phyloP scores from a whole-genome alignment of 2,797 vertebrate genomes.

The Schizothorax lantsangensis region DNA sequence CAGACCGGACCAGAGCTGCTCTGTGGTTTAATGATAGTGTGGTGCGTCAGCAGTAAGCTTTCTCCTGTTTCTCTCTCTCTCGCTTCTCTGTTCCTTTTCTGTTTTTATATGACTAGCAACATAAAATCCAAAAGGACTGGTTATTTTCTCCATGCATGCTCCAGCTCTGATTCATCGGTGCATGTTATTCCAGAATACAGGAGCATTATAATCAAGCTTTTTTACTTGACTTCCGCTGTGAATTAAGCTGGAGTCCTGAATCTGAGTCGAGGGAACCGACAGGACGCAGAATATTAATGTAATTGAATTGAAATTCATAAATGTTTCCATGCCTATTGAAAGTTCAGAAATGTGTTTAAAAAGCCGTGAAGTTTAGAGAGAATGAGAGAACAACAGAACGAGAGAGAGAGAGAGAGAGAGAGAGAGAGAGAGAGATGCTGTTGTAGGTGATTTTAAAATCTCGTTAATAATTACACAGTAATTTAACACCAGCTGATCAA shows the following conservation, averaged over 20 bases:
- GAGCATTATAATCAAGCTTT: not conserved
- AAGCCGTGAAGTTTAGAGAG: too few species aligned
- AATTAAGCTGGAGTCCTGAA: not conserved
- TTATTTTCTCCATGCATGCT: constrained; percentile 57
- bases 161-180: not conserved
- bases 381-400: too few species aligned
- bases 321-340: too few species aligned
- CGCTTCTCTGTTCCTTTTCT: not conserved
- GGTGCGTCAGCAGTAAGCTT: constrained; percentile 29
- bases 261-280: too few species aligned
- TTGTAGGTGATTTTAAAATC: too few species aligned
- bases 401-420: too few species aligned
- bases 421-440: too few species aligned
- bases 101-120: not conserved
- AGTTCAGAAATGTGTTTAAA: too few species aligned
- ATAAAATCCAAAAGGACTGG: not conserved
- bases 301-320: too few species aligned
- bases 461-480: too few species aligned
- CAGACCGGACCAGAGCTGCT: constrained; percentile 20
- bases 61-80: not conserved
- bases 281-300: not conserved
- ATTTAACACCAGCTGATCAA: too few species aligned
- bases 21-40: constrained; percentile 52
- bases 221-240: not conserved
- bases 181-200: not conserved